phyloP scores from a whole-genome alignment of 2,113 vertebrate genomes.

The Bucco capensis region DNA sequence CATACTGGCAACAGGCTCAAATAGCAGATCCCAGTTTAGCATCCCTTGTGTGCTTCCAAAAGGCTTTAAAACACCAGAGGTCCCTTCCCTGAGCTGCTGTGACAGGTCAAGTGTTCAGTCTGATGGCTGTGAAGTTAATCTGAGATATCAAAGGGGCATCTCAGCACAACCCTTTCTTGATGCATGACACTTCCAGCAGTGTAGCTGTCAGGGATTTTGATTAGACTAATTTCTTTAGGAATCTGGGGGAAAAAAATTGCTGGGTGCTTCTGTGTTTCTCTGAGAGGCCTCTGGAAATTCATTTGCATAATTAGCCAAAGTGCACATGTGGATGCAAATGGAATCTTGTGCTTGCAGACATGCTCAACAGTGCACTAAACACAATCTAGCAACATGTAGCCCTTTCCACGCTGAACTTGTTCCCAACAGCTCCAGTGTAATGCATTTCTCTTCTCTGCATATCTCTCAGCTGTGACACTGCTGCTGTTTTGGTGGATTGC shows the following conservation, averaged over 20 bases:
- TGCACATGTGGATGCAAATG: neutral
- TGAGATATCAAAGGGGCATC: neutral
- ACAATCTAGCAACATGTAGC: neutral
- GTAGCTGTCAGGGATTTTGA: neutral
- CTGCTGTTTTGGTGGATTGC: constrained; percentile 31
- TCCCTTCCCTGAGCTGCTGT: neutral
- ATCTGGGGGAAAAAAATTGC: neutral
- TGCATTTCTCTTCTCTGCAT: constrained; percentile 23
- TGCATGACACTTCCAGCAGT: neutral
- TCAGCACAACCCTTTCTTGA: neutral
- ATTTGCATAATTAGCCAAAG: neutral
- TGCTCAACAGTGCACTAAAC: neutral
- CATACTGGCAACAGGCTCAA: neutral
- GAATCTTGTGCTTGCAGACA: neutral
- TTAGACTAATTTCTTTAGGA: neutral
- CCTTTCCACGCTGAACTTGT: neutral
- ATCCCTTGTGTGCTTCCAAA: neutral
- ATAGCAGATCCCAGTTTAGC: neutral
- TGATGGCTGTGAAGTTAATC: neutral
- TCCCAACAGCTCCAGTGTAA: neutral
- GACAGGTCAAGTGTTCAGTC: neutral
- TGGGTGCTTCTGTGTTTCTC: neutral
- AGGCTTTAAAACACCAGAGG: neutral
- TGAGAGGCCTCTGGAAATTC: neutral
- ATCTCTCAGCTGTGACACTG: constrained; percentile 34